Evolutionary conservation across 1,140 invertebrate species (phyloP).

Genomic region (Stratiolaelaps scimitus): DNA sequence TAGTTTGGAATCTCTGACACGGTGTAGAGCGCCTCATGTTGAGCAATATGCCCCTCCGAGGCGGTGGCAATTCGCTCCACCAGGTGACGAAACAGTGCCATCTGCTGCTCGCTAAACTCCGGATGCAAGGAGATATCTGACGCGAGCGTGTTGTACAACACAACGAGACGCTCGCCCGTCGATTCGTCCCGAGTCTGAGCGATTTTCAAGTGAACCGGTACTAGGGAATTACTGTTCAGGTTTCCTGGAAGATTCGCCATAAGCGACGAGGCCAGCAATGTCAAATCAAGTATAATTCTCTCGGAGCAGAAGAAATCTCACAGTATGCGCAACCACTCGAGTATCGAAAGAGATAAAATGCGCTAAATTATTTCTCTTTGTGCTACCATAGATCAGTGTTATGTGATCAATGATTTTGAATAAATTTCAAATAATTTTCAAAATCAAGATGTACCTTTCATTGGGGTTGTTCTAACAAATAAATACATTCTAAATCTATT

Average conservation of each 20-base stretch:
- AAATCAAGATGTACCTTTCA: no score
- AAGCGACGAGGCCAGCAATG: no score
- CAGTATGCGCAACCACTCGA: no score
- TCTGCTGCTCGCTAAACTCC: slow-evolving; percentile 3
- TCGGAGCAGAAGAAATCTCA: no score
- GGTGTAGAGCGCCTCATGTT: not conserved
- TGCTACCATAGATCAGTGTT: no score
- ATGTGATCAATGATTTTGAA: no score
- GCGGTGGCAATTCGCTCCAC: not conserved
- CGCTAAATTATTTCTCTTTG: no score
- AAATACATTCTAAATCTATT: no score
- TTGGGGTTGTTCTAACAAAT: no score
- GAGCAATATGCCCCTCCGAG: not conserved
- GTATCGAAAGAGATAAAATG: no score
- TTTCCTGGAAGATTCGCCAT: not conserved
- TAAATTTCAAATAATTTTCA: no score
- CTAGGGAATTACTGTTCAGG: not conserved
- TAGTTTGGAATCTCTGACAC: slow-evolving; percentile 16
- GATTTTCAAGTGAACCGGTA: slow-evolving; percentile 8
- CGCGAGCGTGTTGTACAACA: slow-evolving; percentile 3
- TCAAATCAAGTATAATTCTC: no score
- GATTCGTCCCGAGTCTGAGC: slow-evolving; percentile 4
- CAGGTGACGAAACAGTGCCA: slow-evolving; percentile 1
- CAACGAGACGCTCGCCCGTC: slow-evolving; percentile 8
- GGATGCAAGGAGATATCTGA: slow-evolving; percentile 12